These are phyloP conservation scores for Muschampia plurimacula DNA, from an alignment of 2,888 invertebrate species.

Conservation along the genomic window DNA sequence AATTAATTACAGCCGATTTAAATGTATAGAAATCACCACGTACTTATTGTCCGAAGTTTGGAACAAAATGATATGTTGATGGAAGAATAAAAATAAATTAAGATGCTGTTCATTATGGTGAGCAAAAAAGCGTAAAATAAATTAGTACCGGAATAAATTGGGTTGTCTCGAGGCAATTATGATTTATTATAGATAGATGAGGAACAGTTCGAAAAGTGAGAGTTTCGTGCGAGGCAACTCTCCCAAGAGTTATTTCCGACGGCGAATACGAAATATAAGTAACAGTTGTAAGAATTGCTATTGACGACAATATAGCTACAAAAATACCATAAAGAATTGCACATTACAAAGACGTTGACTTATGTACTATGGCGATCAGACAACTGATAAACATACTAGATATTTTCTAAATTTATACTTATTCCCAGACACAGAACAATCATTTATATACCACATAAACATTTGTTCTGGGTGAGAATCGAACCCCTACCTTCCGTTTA, in stretches of 20 bases:
- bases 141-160: conserved; percentile 38
- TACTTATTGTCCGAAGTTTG: background rate
- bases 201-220: conserved; percentile 47
- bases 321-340: background rate
- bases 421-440: too few species aligned
- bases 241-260: conserved; percentile 30
- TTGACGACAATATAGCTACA: background rate
- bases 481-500: too few species aligned
- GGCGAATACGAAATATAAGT: conserved; percentile 21
- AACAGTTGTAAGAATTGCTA: background rate
- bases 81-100: conserved; percentile 29
- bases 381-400: too few species aligned
- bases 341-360: too few species aligned
- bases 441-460: too few species aligned
- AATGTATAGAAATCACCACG: background rate
- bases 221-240: conserved; percentile 42
- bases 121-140: conserved; percentile 39
- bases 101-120: conserved; percentile 13
- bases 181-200: conserved; percentile 44
- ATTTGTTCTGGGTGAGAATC: too few species aligned
- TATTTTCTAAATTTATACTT: too few species aligned
- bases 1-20: background rate
- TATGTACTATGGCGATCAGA: too few species aligned
- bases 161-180: conserved; percentile 46
- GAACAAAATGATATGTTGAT: conserved; percentile 13